A percentile compares a stretch with the other conserved stretches of the same genome.
These are phyloP conservation scores for Manis javanica DNA, from an alignment of 2,797 vertebrate species.

Conservation along the genomic window DNA sequence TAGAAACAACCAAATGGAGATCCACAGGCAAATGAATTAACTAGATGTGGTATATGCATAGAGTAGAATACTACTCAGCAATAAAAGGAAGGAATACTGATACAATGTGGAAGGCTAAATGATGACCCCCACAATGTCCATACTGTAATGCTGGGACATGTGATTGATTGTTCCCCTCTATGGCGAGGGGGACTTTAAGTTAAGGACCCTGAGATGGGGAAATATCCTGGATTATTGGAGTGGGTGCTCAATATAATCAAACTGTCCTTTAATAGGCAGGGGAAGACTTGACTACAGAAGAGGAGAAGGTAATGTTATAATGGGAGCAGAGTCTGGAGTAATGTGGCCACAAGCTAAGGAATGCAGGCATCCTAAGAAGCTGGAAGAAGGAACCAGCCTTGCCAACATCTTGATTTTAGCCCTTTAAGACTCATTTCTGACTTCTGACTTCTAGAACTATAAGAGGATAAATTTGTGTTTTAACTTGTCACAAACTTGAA, in stretches of 20 bases:
- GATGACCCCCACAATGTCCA: neutral
- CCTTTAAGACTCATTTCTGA: neutral
- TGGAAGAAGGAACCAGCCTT: neutral
- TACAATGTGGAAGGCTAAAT: neutral
- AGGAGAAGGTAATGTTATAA: neutral
- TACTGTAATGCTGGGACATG: neutral
- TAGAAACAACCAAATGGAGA: neutral
- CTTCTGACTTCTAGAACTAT: neutral
- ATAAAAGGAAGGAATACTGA: neutral
- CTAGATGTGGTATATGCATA: neutral
- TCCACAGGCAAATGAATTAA: neutral
- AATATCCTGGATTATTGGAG: neutral
- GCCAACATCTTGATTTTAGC: neutral
- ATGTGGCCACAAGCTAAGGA: neutral
- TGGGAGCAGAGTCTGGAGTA: neutral
- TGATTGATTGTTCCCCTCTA: neutral
- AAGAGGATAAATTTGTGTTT: conserved; percentile 12
- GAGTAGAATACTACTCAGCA: neutral
- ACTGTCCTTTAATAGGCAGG: neutral
- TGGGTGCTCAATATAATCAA: neutral
- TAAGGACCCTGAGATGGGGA: neutral
- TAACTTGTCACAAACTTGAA: conserved; percentile 13
- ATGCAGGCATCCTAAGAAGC: neutral
- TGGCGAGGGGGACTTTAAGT: neutral
- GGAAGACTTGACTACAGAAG: neutral